Evolutionary conservation across 1,140 invertebrate species (phyloP), one percentile per base, ranked within the genome.

Genomic region (Pachyrhynchus sulphureomaculatus): DNA sequence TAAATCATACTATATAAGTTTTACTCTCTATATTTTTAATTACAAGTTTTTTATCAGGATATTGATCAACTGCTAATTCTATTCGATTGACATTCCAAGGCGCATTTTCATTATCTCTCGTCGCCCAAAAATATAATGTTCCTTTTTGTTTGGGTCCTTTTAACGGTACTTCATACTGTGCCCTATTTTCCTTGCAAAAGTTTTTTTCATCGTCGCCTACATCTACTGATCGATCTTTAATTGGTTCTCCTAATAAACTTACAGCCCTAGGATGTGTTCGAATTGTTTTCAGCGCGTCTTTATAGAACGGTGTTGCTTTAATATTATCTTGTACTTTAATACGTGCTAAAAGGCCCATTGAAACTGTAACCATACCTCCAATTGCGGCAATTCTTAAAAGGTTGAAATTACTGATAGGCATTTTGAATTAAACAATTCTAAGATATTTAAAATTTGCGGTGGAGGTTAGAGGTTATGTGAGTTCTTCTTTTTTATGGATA

Each of bases 231-330:
- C 76, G 78, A 32, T 84, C 83, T 71, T 81, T 83, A 5, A 88
- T 85, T 0, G 86, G 86, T 68, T 87, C 82, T 12, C 86, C 86
- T 33, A 88, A 70, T 36, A 84, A 75, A 36, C 78, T 64, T 0
- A 84, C 75, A 12, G 84, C 83, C 17, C 82, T 81, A 32, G 76
- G 66, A 68, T 87, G 79, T 4, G 65, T 71, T 33, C 82, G 71
- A 4, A 87, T 65, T 9, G 68, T 77, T 66, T 81, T 78, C 8
- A 86, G 58, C 5, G 84, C 84, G 57, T 80, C 70, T 67, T 79
- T 82, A 66, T 83, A 87, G 70, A 61, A 84, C 4, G 83, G 80
- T 1, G 76, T 67, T 29, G 76, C 58, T 60, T 73, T 72, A 2
- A 84, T 70, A n/a, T 77, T 75, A 10, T 79, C 68, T 56, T 79